Evolutionary conservation across 2,888 invertebrate species (phyloP).

Genomic region (Ashinkailepas kermadecensis): DNA sequence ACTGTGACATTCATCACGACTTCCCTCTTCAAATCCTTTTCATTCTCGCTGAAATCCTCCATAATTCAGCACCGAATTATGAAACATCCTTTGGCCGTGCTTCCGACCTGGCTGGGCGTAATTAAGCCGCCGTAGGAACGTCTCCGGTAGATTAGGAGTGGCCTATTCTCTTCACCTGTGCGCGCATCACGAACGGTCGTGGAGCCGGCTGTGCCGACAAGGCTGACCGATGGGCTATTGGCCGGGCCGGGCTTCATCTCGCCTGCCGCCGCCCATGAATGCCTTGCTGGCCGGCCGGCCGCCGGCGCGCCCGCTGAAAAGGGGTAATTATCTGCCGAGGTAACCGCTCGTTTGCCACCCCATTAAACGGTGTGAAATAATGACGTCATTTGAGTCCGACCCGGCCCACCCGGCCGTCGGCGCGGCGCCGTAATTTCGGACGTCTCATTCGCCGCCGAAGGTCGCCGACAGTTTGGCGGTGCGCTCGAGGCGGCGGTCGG

Average conservation of each 20-base stretch:
- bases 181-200: too few species aligned
- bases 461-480: background rate
- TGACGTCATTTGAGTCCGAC: background rate
- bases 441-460: background rate
- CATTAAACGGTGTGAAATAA: conserved; percentile 13
- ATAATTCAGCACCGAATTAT: background rate
- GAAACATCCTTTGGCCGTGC: background rate
- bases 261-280: background rate
- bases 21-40: too few species aligned
- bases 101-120: background rate
- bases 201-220: background rate
- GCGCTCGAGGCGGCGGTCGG: too few species aligned
- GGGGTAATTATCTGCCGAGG: background rate
- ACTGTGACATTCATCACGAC: too few species aligned
- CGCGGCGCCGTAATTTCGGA: background rate
- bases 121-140: background rate
- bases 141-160: too few species aligned
- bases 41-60: too few species aligned
- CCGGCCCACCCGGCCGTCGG: conserved; percentile 9
- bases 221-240: background rate
- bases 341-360: conserved; percentile 22
- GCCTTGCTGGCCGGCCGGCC: background rate
- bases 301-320: background rate
- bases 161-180: too few species aligned
- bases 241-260: background rate